Conservation (phyloP, 2,113 vertebrate species). For the Syrmaticus mikado region DNA sequence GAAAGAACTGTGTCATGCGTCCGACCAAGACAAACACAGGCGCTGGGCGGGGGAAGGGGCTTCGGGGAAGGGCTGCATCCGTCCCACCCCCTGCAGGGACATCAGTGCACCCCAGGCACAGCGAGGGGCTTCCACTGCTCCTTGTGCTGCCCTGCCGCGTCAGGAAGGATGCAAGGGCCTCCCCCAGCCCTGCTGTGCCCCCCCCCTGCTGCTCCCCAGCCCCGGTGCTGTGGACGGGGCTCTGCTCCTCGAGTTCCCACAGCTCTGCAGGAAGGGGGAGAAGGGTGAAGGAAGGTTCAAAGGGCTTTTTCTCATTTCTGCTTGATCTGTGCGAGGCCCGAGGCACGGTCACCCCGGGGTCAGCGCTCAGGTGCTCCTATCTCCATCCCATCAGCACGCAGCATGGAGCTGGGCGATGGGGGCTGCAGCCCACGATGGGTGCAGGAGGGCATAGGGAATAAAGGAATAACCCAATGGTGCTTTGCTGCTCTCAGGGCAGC, state of each 20-base stretch:
- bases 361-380: slow-evolving; percentile 72
- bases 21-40: slow-evolving; percentile 53
- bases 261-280: background rate
- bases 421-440: background rate
- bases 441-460: too few species aligned
- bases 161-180: fast-evolving
- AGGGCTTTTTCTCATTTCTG: slow-evolving; percentile 54
- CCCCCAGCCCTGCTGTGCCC: background rate
- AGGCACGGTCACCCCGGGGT: slow-evolving; percentile 71
- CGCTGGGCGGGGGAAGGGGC: background rate
- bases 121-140: background rate
- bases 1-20: slow-evolving; percentile 42
- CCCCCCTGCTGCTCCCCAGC: background rate
- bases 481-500: background rate
- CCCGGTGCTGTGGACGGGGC: background rate
- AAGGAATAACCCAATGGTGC: background rate
- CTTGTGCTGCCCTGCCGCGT: fast-evolving
- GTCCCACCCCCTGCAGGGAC: too few species aligned
- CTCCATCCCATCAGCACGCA: slow-evolving; percentile 36
- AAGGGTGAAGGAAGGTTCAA: slow-evolving; percentile 60
- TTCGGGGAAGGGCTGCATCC: background rate
- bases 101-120: too few species aligned
- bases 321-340: slow-evolving; percentile 50
- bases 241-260: slow-evolving; percentile 1
- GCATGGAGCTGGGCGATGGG: background rate